Evolutionary conservation across 2,113 vertebrate species (phyloP).

Genomic region (Melanostigma gelatinosum): DNA sequence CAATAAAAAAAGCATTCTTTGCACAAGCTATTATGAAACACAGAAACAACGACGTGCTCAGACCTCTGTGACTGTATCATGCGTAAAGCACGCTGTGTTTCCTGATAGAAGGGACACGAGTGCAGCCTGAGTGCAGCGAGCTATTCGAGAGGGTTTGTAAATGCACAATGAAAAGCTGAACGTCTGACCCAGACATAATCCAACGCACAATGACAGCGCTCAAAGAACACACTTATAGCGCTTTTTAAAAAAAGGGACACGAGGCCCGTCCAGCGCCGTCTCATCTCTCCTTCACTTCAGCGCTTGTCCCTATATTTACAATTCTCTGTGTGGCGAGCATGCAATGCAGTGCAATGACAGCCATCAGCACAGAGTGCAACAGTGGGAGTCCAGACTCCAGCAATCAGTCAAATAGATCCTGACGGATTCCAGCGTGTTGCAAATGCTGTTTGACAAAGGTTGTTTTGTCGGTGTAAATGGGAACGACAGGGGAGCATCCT

Average conservation of each 20-base stretch:
- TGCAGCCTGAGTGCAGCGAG: constrained; percentile 26
- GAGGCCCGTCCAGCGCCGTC: constrained; percentile 9
- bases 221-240: not conserved
- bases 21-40: not conserved
- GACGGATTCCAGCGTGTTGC: not conserved
- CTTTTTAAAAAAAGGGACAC: constrained; percentile 1
- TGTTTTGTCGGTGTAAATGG: not conserved
- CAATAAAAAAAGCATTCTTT: not conserved
- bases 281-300: constrained; percentile 19
- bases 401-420: not conserved
- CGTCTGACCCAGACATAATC: constrained; percentile 53
- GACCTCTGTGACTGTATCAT: not conserved
- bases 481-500: not conserved
- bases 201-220: constrained; percentile 48
- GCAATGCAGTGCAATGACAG: constrained; percentile 10
- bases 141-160: constrained; percentile 26
- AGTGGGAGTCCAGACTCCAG: not conserved
- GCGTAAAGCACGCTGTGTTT: not conserved
- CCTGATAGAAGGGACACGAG: not conserved
- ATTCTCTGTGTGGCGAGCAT: not conserved
- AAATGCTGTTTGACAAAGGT: not conserved
- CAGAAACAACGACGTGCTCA: not conserved
- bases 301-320: not conserved
- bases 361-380: constrained; percentile 5
- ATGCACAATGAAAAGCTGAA: constrained; percentile 41